Evolutionary conservation across 2,113 vertebrate species (phyloP), one percentile per base, ranked within the genome.

Genomic region (Gymnorhina tibicen): DNA sequence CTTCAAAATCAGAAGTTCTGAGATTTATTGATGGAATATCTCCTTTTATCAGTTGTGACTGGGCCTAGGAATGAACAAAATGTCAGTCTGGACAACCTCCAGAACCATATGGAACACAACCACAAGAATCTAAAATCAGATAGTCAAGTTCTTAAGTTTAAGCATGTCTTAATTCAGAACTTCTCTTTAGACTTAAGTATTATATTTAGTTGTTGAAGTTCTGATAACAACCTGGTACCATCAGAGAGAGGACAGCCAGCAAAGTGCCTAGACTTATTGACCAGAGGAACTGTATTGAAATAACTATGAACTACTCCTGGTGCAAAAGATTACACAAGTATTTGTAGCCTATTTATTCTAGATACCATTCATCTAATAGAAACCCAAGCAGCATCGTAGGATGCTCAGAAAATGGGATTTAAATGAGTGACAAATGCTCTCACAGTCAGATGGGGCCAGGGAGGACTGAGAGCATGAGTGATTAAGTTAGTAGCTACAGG

Each of bases 401-500:
- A 26, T 73, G 27, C 9, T 74, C 42, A 33, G 16, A 87, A 96
- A 94, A 73, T 33, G 8, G 33, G 41, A 86, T 91, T 94, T 74
- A 84, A 35, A 55, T 39, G 6, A 85, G 24, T 75, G 70, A 75
- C 16, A 91, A 91, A 75, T 77, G 16, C 23, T 95, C 17, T 83
- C 59, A 22, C 22, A 68, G 18, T 53, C 64, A 55, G 32, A 86
- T 5, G 16, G 49, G 37, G 39, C 49, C 53, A 52, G 42, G 53
- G 33, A 87, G 33, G 46, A 84, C 85, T 56, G 33, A 83, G 18
- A 85, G 69, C 60, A 55, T 91, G 83, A 94, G 39, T 63, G 26
- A 93, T 8, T 74, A 68, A 64, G 37, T 83, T 85, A 96, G 79
- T 26, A 93, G 85, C 80, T 86, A 97, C 79, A 96, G 79, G 80